phyloP scores from a whole-genome alignment of 2,888 invertebrate genomes.

The Germaria angustata region DNA sequence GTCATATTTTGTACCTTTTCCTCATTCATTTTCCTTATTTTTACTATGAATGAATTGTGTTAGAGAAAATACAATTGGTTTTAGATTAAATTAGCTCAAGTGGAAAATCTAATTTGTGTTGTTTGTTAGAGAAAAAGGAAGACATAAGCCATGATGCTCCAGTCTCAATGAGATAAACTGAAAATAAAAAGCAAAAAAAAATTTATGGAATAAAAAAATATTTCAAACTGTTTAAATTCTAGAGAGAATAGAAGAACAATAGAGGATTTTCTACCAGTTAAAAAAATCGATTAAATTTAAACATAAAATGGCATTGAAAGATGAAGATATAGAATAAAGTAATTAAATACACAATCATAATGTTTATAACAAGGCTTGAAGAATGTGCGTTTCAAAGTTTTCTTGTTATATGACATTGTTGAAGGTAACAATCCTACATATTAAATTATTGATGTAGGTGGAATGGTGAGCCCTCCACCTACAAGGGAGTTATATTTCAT shows the following conservation, averaged over 20 bases:
- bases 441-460: no score
- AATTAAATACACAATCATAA: no score
- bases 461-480: no score
- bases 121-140: background rate
- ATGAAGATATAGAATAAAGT: no score
- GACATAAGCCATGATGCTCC: conserved; percentile 5
- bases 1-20: conserved; percentile 19
- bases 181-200: background rate
- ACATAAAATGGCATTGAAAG: no score
- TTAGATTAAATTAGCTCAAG: conserved; percentile 54
- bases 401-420: no score
- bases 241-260: background rate
- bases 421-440: no score
- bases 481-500: no score
- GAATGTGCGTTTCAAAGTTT: no score
- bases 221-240: background rate
- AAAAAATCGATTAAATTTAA: no score
- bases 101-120: conserved; percentile 55
- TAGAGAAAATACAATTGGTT: conserved; percentile 55
- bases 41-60: conserved; percentile 2
- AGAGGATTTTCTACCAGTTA: background rate
- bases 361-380: no score
- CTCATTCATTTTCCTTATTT: background rate
- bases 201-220: background rate
- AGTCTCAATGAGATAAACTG: conserved; percentile 7